Evolutionary conservation across 2,888 invertebrate species (phyloP), one percentile per base, ranked within the genome.

Genomic region (Rhamphomyia laevipes): DNA sequence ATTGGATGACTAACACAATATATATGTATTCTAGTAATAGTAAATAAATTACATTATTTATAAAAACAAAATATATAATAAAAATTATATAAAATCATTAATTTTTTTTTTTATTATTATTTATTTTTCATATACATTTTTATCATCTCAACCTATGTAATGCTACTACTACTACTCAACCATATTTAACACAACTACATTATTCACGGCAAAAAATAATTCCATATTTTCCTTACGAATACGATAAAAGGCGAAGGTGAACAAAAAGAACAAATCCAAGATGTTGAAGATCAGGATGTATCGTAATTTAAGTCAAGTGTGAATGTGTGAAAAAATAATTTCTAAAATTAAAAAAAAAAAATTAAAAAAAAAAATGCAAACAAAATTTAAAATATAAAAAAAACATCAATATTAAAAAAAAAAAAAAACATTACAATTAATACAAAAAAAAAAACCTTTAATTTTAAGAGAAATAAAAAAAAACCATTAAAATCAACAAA

Each of bases 251-350:
- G 86, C 67, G 90, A 90, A 70, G 83, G 85, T 59, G 91, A 92
- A 75, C 86, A 86, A 66, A 91, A 90, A 75, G 89, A 88, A 73
- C 84, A 85, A 73, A 80, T 89, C 71, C 89, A 90, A 74, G 93
- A 93, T 74, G 88, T 84, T 68, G 92, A 93, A 73, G 91, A 91
- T 74, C 91, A 92, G 76, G 92, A 92, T 76, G 90, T 90, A 75
- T 91, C 91, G 86, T 91, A 91, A 91, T 82, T 76, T 70, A 69
- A 68, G 65, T 63, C 69, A 67, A 63, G 65, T 62, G 64, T 66
- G 64, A 56, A 55, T 59, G 57, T 53, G 53, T 52, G 67, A 65
- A 64, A 52, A 52, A 71, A 69, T 68, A 71, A 70, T 72, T n/a
- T 51, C 53, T 52, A 52, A 53, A 57, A 70, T 71, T 66, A 70